These are phyloP conservation scores for Cryptophagus acutangulus DNA, from an alignment of 2,888 invertebrate genomes.

Conservation along the genomic window DNA sequence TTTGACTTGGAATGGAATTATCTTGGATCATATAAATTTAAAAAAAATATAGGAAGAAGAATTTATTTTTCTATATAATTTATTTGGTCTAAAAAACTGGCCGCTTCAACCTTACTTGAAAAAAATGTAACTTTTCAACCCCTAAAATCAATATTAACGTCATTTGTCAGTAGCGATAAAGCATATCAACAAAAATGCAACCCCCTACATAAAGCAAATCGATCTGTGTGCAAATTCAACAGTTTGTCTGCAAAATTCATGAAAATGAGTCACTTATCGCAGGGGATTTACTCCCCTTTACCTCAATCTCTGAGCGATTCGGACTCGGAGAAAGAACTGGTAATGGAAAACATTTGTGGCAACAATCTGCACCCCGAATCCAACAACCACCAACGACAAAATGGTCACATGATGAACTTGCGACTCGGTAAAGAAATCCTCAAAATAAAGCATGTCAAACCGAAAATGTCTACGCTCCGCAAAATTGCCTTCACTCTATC, in stretches of 20 bases:
- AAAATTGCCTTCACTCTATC: slow-evolving; percentile 67
- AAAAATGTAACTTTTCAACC: too few species aligned
- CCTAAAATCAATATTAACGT: too few species aligned
- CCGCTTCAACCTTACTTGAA: too few species aligned
- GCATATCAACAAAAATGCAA: slow-evolving; percentile 1
- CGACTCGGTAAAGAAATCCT: slow-evolving; percentile 30
- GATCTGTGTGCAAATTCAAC: not conserved
- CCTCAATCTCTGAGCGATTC: slow-evolving; percentile 74
- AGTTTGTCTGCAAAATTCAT: slow-evolving; percentile 5
- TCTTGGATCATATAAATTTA: too few species aligned
- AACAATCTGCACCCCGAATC: too few species aligned
- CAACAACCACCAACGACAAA: slow-evolving; percentile 22
- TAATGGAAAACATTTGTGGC: slow-evolving; percentile 37
- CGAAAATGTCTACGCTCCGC: slow-evolving; percentile 61
- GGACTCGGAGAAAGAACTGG: slow-evolving; percentile 66
- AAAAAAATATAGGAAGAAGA: too few species aligned
- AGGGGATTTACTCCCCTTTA: slow-evolving; percentile 67
- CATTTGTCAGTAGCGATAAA: too few species aligned
- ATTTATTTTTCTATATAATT: too few species aligned
- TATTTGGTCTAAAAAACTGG: too few species aligned
- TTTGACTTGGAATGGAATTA: too few species aligned
- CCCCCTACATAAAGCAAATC: too few species aligned
- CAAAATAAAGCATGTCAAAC: slow-evolving; percentile 31
- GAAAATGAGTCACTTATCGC: slow-evolving; percentile 41
- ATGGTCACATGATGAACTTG: slow-evolving; percentile 29